Conservation (phyloP, 2,888 invertebrate genomes). For the Eristalinus aeneus region DNA sequence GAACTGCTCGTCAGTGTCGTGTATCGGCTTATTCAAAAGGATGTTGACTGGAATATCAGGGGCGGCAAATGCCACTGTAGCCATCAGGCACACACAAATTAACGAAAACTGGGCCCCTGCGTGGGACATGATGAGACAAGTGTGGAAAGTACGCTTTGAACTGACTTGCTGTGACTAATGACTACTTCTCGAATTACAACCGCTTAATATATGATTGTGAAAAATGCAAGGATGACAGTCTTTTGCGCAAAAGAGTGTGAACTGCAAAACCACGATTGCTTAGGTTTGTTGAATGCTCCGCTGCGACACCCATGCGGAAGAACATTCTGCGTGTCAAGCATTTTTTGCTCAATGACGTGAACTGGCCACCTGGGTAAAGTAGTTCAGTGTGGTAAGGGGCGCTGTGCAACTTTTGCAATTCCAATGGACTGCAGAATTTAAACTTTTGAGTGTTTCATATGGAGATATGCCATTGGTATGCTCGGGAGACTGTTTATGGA, state of each 20-base stretch:
- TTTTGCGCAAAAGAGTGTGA: background rate
- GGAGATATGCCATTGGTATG: too few relatives aligned
- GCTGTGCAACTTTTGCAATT: background rate
- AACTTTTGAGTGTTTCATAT: background rate
- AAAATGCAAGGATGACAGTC: conserved; percentile 46
- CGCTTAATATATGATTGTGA: conserved; percentile 58
- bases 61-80: conserved; percentile 43
- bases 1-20: conserved; percentile 86
- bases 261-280: conserved; percentile 1
- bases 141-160: conserved; percentile 5
- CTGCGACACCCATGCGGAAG: background rate
- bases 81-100: conserved; percentile 24
- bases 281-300: background rate
- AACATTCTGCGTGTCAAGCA: background rate
- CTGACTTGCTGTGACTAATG: conserved; percentile 37
- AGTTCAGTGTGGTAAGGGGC: background rate
- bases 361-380: background rate
- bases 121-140: conserved; percentile 32
- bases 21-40: conserved; percentile 83
- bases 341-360: background rate
- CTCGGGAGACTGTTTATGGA: too few relatives aligned
- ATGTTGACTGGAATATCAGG: conserved; percentile 83
- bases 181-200: conserved; percentile 28
- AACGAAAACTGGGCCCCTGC: conserved; percentile 3
- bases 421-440: background rate